These are phyloP conservation scores for Pachymerium ferrugineum DNA, from an alignment of 2,888 invertebrate genomes.

Conservation along the genomic window DNA sequence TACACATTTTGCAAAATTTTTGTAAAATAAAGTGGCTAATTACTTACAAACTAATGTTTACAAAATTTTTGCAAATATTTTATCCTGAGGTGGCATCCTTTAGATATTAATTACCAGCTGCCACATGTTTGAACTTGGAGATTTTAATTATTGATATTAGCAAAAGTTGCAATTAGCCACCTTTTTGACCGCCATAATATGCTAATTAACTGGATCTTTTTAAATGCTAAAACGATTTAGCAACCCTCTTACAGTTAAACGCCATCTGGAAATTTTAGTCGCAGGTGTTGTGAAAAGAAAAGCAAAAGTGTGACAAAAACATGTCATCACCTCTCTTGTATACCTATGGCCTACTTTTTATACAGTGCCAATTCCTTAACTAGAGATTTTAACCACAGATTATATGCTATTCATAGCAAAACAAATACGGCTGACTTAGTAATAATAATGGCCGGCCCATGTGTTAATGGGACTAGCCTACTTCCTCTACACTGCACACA, in stretches of 20 bases:
- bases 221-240: too few relatives aligned
- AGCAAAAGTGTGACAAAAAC: slow-evolving; percentile 2
- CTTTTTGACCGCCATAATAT: too few relatives aligned
- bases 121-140: too few relatives aligned
- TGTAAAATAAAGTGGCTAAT: too few relatives aligned
- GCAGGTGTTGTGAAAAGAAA: not conserved
- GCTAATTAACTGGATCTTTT: too few relatives aligned
- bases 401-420: not conserved
- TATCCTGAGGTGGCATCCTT: too few relatives aligned
- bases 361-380: not conserved
- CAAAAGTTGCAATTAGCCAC: too few relatives aligned
- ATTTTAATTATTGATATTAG: too few relatives aligned
- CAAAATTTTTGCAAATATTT: too few relatives aligned
- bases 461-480: not conserved
- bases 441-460: not conserved
- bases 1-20: too few relatives aligned
- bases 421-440: not conserved
- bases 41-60: too few relatives aligned
- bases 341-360: not conserved
- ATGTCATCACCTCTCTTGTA: slow-evolving; percentile 6
- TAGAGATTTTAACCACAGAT: slow-evolving; percentile 8
- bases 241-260: not conserved
- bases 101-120: too few relatives aligned
- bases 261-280: not conserved
- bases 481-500: not conserved